phyloP scores from a whole-genome alignment of 2,113 vertebrate genomes.

The Onychostoma macrolepis region DNA sequence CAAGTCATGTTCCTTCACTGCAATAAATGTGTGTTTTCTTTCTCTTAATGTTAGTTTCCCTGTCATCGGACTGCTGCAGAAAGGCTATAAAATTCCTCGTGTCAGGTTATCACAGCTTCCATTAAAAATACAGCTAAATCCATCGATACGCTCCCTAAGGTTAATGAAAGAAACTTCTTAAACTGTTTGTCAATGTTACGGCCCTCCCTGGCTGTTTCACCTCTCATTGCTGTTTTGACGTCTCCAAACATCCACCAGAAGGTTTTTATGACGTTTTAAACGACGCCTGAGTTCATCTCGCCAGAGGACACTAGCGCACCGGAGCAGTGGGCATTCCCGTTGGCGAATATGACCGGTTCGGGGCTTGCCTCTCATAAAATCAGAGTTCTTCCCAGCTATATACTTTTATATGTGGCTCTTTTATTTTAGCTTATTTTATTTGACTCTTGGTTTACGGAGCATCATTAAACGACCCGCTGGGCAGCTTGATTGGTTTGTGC shows the following conservation, averaged over 20 bases:
- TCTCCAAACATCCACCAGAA: constrained; percentile 11
- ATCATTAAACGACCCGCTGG: constrained; percentile 20
- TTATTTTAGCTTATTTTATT: constrained; percentile 33
- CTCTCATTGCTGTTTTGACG: constrained; percentile 25
- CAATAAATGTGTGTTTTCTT: constrained; percentile 22
- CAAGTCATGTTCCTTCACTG: not conserved
- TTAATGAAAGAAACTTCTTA: constrained; percentile 24
- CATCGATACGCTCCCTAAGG: constrained; percentile 5
- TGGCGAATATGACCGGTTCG: not conserved
- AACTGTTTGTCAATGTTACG: constrained; percentile 20
- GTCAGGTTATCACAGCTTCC: not conserved
- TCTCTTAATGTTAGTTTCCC: constrained; percentile 7
- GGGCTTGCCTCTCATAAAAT: constrained; percentile 34
- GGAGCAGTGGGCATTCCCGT: not conserved
- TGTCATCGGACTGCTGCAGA: not conserved
- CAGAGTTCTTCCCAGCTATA: constrained; percentile 25
- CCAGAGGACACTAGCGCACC: not conserved
- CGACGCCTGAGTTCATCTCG: not conserved
- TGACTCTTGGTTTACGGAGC: constrained; percentile 21
- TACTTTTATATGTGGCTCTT: constrained; percentile 37
- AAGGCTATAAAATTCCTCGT: constrained; percentile 3
- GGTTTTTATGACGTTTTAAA: constrained; percentile 22
- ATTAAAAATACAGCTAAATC: constrained; percentile 32
- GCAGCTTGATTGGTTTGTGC: constrained; percentile 29
- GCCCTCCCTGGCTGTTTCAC: constrained; percentile 6